Base-by-base conservation (phyloP, 1,140 invertebrate species). In the Magallana gigas region DNA sequence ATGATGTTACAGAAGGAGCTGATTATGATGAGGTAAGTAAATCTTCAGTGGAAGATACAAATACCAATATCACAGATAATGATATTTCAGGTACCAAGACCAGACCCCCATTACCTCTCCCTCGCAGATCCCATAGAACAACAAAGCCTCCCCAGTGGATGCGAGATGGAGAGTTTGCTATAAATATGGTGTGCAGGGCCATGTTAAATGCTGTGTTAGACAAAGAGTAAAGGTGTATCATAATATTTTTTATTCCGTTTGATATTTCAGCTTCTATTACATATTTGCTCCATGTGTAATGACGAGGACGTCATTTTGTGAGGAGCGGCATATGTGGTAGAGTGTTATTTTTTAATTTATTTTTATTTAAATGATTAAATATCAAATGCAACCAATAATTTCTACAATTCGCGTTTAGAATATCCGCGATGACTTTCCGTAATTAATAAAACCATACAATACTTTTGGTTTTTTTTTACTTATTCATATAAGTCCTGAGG, bases 141-240 rank as follows among this genome's bases (percentile, higher is more conserved):
- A 80, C 71, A 80, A 80, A 23, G 23, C 12, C 11, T 16, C 71
- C 71, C 12, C 9, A 14, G 9, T 80, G 71, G 82, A 83, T 83
- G 82, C 8, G 82, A 83, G 82, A 83, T 58, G 82, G 82, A 11
- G 48, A 83, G 18, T 83, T 1, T 58, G n/a, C 56, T 56, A n/a
- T 83, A 18, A 58, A 83, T 58, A 83, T 83, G 82, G 82, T 83
- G n/a, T 83, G 82, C 82, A 83, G 82, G n/a, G 82, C 82, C 14
- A 83, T 83, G 82, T 56, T 83, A 56, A 83, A 83, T 83, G 82
- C 82, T 11, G 82, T 83, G 12, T 56, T 83, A 57, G 4, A 83
- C n/a, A 83, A 83, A 56, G 58, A 83, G 36, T 83, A 83, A 57
- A 11, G 14, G 14, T 16, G 14, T 16, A 29, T 9, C 14, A 16